Conservation (phyloP, 2,888 invertebrate genomes). For the Thymelicus sylvestris region DNA sequence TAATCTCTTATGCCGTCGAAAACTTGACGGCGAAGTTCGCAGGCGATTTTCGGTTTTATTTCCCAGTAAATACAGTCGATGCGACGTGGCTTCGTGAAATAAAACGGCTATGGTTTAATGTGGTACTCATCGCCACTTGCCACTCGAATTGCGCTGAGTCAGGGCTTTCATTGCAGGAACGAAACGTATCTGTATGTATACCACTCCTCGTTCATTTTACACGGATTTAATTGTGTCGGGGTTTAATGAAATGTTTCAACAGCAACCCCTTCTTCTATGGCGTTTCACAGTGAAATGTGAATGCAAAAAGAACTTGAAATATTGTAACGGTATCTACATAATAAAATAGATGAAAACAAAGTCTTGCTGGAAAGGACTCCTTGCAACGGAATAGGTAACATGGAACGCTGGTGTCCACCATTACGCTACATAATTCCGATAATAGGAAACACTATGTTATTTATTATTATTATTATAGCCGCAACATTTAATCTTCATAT, state of each 20-base stretch:
- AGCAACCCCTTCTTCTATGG: not conserved
- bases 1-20: constrained; percentile 18
- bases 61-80: not conserved
- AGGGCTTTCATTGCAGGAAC: constrained; percentile 13
- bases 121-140: constrained; percentile 27
- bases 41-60: constrained; percentile 1
- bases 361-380: too few species aligned
- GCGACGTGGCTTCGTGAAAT: not conserved
- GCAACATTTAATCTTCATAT: too few species aligned
- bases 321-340: too few species aligned
- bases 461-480: too few species aligned
- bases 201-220: not conserved
- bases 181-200: constrained; percentile 8
- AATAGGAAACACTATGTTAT: too few species aligned
- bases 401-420: too few species aligned
- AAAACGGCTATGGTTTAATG: constrained; percentile 5
- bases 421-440: too few species aligned
- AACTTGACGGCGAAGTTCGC: not conserved
- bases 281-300: not conserved
- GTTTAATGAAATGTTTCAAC: constrained; percentile 2
- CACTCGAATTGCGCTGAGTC: constrained; percentile 30
- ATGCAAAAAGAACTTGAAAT: too few species aligned
- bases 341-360: too few species aligned
- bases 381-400: too few species aligned
- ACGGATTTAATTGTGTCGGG: constrained; percentile 5